These are phyloP conservation scores for Cryptocheilus praepositus DNA, from an alignment of 2,888 invertebrate species.

Conservation along the genomic window DNA sequence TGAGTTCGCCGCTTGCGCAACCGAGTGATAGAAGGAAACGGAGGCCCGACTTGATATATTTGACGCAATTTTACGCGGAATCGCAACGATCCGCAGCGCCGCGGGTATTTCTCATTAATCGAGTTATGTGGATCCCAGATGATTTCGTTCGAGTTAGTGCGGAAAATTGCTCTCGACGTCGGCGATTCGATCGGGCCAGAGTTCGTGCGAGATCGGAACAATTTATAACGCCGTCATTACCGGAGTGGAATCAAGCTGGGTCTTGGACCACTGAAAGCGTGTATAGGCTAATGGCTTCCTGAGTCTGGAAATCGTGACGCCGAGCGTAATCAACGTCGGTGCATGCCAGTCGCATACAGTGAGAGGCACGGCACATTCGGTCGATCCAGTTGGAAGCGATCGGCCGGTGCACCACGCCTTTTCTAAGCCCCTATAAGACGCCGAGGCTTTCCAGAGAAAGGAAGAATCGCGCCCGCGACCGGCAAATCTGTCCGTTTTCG, in stretches of 20 bases:
- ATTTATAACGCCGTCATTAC: slow-evolving; percentile 40
- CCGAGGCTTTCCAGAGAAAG: slow-evolving; percentile 61
- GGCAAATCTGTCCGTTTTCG: slow-evolving; percentile 19
- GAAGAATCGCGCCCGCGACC: slow-evolving; percentile 52
- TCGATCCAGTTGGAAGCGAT: slow-evolving; percentile 54
- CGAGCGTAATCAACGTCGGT: slow-evolving; percentile 61
- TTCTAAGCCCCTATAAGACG: slow-evolving; percentile 46
- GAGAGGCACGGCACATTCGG: slow-evolving; percentile 64
- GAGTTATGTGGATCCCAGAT: neutral
- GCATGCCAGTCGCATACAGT: slow-evolving; percentile 65
- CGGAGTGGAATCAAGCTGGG: slow-evolving; percentile 19
- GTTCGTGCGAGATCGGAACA: slow-evolving; percentile 25
- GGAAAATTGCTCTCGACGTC: too few species aligned
- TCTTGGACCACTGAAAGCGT: slow-evolving; percentile 36
- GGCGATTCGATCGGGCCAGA: too few species aligned
- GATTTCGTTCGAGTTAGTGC: neutral
- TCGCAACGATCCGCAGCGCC: neutral
- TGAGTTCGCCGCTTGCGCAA: too few species aligned
- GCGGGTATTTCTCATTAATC: slow-evolving; percentile 1
- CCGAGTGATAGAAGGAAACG: too few species aligned
- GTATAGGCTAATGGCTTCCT: slow-evolving; percentile 62
- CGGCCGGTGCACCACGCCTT: slow-evolving; percentile 62
- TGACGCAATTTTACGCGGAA: too few species aligned
- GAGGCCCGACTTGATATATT: too few species aligned
- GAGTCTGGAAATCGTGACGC: slow-evolving; percentile 66